phyloP scores from a whole-genome alignment of 2,888 invertebrate species.

The Drosophila atroscutellata region DNA sequence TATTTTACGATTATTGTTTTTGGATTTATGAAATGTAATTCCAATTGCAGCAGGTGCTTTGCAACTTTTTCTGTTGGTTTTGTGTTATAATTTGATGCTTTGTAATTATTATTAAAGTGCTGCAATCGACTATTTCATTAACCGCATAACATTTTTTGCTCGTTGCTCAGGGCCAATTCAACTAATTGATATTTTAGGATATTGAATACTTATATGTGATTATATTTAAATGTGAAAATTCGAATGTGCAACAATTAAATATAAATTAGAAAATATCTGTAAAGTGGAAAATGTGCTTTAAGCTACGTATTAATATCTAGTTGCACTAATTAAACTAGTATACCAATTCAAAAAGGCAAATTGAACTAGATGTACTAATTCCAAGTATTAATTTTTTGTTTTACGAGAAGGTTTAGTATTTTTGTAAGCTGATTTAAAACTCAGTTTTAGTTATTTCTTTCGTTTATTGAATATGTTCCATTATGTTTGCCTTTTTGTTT shows the following conservation, averaged over 20 bases:
- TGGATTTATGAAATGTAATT: conserved; percentile 78
- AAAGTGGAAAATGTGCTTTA: background rate
- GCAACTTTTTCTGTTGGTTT: conserved; percentile 17
- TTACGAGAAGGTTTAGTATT: background rate
- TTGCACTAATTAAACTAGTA: background rate
- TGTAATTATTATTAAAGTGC: conserved; percentile 52
- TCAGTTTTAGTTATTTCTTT: conserved; percentile 31
- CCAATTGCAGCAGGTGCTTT: conserved; percentile 62
- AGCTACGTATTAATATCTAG: background rate
- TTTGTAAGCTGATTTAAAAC: background rate
- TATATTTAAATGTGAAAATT: conserved; percentile 6
- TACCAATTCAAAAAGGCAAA: background rate
- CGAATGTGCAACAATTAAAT: background rate
- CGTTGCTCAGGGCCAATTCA: conserved; percentile 34
- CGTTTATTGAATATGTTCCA: conserved; percentile 58
- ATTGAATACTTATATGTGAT: background rate
- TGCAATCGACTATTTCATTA: conserved; percentile 48
- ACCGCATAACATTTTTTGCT: conserved; percentile 39
- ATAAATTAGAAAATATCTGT: background rate
- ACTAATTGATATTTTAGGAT: conserved; percentile 45
- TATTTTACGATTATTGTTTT: conserved; percentile 80
- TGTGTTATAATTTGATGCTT: conserved; percentile 32
- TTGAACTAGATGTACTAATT: background rate
- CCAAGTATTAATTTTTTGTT: background rate
- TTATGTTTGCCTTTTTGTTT: conserved; percentile 51